Evolutionary conservation across 2,113 vertebrate genomes (phyloP), one percentile per base, ranked within the genome.

Genomic region (Odontophorus gujanensis): DNA sequence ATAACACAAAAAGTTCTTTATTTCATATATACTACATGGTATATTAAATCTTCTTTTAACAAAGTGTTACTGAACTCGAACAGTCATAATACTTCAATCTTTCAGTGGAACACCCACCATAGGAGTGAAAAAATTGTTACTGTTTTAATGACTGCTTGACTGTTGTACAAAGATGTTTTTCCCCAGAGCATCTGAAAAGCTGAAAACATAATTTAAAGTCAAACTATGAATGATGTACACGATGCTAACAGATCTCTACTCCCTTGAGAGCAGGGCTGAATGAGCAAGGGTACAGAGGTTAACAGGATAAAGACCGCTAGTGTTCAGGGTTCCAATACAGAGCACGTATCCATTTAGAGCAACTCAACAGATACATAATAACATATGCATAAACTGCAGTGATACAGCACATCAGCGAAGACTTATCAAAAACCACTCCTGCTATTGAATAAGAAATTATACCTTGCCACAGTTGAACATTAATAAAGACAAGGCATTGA

Each of bases 11-110:
- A 3, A 40, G 8, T 36, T 75, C 25, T 79, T 45, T 48, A 66
- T 13, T 47, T 72, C 47, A 2, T 24, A 63, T 15, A 68, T 58
- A 30, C 15, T 59, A 5, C 58, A 7, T 59, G 80, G 11, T 30
- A 32, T 42, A 36, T 58, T 53, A 72, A 80, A 61, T 3, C 18
- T 43, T 74, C 2, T 47, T 80, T 75, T 76, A 85, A 69, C 11
- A 84, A 76, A 73, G 81, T 65, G 61, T 20, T 66, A 22, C 32
- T 86, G 73, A n/a, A 65, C 43, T 94, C 69, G 62, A 81, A 34
- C 17, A 74, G 22, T 36, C 51, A 22, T 34, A 73, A 47, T 63
- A 59, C 32, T 81, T 94, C 55, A 84, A 71, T 86, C 42, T 47
- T 86, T 82, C 45, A 67, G 9, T 57, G 19, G 81, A 47, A 92